Evolutionary conservation across 1,140 invertebrate species (phyloP).

Genomic region (Acyrthosiphon pisum): DNA sequence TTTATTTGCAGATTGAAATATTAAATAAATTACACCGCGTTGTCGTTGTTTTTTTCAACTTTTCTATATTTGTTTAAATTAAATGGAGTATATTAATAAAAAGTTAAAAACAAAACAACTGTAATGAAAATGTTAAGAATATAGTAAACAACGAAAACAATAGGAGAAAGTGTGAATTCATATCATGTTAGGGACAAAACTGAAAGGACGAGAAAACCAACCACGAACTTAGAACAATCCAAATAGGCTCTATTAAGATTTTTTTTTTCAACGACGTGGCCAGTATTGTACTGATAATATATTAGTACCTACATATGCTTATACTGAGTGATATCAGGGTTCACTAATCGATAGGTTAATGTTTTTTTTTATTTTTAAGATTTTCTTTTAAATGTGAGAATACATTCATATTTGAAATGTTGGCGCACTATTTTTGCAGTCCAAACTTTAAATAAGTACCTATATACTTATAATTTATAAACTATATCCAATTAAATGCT

Average conservation of each 20-base stretch:
- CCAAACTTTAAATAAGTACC: background rate
- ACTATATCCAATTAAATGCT: background rate
- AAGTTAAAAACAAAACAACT: background rate
- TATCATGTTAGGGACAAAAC: background rate
- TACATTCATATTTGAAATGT: background rate
- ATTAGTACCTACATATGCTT: background rate
- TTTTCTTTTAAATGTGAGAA: background rate
- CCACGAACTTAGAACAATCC: background rate
- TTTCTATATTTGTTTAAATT: background rate
- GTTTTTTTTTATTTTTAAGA: background rate
- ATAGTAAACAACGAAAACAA: background rate
- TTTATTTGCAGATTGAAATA: background rate
- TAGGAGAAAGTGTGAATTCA: background rate
- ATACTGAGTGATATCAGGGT: background rate
- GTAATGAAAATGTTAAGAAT: background rate
- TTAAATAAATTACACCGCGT: background rate
- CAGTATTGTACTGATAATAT: background rate
- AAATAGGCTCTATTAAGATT: background rate
- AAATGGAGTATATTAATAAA: background rate
- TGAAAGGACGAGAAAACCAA: background rate
- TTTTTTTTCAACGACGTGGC: background rate
- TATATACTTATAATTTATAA: background rate
- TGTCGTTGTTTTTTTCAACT: background rate
- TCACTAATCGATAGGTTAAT: background rate
- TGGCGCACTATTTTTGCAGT: background rate